Percentiles rank a stretch among this genome's conserved stretches.
Evolutionary conservation across 2,113 vertebrate genomes (phyloP).

Genomic region (Hydrolagus affinis): DNA sequence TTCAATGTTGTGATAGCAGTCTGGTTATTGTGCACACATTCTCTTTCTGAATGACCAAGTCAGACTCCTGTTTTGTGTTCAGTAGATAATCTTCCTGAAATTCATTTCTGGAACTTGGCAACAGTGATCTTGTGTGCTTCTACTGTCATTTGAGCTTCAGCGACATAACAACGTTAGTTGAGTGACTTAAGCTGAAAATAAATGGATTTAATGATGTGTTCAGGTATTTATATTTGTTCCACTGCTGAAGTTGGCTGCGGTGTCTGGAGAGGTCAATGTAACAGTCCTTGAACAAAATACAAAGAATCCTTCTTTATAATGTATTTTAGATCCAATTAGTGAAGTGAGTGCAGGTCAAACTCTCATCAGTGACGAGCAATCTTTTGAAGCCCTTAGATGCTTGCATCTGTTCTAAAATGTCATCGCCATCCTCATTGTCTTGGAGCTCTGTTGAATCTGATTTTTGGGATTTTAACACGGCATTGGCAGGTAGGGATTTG

Average conservation of each 20-base stretch:
- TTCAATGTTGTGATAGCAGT: neutral
- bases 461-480: neutral
- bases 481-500: neutral
- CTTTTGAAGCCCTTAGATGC: neutral
- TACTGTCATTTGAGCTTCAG: neutral
- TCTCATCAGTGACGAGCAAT: neutral
- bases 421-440: neutral
- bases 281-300: neutral
- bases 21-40: neutral
- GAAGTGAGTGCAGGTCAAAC: neutral
- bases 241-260: neutral
- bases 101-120: neutral
- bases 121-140: neutral
- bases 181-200: neutral
- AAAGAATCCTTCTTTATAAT: neutral
- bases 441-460: neutral
- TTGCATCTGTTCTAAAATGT: neutral
- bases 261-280: neutral
- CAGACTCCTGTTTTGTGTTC: neutral
- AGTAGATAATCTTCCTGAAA: neutral
- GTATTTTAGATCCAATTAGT: neutral
- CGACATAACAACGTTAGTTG: neutral
- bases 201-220: neutral
- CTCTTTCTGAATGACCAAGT: neutral
- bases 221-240: neutral